Evolutionary conservation across 2,888 invertebrate genomes (phyloP), one percentile per base, ranked within the genome.

Genomic region (Oasisia sp.): DNA sequence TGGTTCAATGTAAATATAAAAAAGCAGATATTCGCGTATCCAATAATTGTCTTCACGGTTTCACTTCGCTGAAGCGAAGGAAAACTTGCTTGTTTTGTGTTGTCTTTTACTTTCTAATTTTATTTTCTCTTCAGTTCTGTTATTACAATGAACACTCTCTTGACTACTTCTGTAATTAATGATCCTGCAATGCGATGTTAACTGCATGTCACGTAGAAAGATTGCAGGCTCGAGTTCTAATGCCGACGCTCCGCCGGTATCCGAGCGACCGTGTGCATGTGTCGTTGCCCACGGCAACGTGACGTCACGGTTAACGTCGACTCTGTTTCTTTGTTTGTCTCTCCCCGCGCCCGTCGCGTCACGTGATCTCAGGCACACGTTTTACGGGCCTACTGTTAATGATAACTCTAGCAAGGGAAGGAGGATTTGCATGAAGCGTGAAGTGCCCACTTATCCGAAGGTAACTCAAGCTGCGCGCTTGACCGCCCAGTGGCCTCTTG

Each of bases 391-490:
- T 92, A 92, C 92, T 93, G 91, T 93, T 94, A 94, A 95, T 94
- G 93, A 94, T 95, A 95, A 95, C 94, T 94, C 95, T 45, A 93
- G 95, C 91, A 96, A 96, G 92, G 96, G 96, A 89, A 94, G 94
- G 93, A 96, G 96, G 94, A 96, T 96, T 89, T 94, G 94, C 93
- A 94, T 96, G 91, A 95, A 95, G 93, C 93, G 95, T 93, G 96
- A 96, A 92, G 95, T 96, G 9, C 96, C 95, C 9, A 93, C 94
- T 32, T 96, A 96, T 92, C 96, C 96, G 14, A 96, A 96, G 96
- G 94, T 94, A 93, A 93, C 50, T n/a, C 91, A 27, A 45, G 32
- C 56, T 32, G 38, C 91, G 74, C 74, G 74, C 74, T 74, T 19
- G 27, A 7, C 74, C 50, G 14, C 14, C 50, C 38, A 38, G 38